Base-by-base conservation (phyloP, 2,888 invertebrate species). In the Lasius platythorax region DNA sequence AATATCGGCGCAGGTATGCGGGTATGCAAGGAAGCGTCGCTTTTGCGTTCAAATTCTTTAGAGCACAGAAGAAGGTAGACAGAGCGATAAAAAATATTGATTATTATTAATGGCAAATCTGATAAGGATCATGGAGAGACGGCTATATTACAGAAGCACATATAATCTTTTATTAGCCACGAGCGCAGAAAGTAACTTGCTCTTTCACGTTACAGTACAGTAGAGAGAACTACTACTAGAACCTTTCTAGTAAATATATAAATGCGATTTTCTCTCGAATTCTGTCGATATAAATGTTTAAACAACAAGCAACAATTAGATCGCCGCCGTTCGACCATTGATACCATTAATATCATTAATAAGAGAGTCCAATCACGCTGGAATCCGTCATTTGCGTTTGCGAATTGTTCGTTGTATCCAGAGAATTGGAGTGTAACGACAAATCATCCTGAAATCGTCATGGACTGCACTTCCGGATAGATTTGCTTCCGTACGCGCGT, bases 381-480 rank as follows among this genome's bases (percentile, higher is more conserved):
- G 56, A 30, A 43, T 43, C 6, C 46, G 18, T 78, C 67, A 56
- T 68, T 76, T 75, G 40, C n/a, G n/a, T 68, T 68, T 43, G 33
- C 58, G 68, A 43, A 58, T 82, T 28, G 58, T 75, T 37, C 50
- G 12, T 86, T 85, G 56, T 85, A 76, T 73, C 85, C 85, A 83
- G 84, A 75, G 83, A 83, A 79, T 88, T 88, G 74, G 82, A 84
- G 83, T 70, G 86, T 83, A 82, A 75, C 70, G 84, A 82, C 83
- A 82, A 86, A 89, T 82, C 87, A 81, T 86, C 85, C 85, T 87
- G 76, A 85, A 87, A 90, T 87, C 86, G 85, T 83, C 84, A 83
- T 87, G 87, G 84, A 87, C 86, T 79, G 87, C 86, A 86, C 79
- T 83, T 86, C 78, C 86, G 84, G 86, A 61, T 89, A 86, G 88